Evolutionary conservation across 1,140 invertebrate genomes (phyloP).

Genomic region (Latrodectus geometricus): DNA sequence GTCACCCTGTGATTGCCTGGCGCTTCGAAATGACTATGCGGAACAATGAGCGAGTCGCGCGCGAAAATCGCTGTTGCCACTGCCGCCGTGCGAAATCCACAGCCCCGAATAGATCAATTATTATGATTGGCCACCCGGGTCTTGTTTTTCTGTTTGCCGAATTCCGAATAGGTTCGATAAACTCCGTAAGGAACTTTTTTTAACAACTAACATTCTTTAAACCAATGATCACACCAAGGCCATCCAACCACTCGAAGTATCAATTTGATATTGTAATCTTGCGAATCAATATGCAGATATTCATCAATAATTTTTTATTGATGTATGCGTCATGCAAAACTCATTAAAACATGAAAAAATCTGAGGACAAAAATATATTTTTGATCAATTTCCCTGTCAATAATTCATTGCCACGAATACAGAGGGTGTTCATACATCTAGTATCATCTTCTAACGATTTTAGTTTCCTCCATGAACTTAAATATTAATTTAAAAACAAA

Average conservation of each 20-base stretch:
- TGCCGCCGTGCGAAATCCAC: conserved; percentile 31
- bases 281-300: background rate
- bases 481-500: too few relatives aligned
- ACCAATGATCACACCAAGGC: background rate
- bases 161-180: conserved; percentile 40
- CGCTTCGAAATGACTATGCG: conserved; percentile 16
- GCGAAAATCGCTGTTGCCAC: conserved; percentile 19
- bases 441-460: too few relatives aligned
- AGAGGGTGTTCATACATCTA: too few relatives aligned
- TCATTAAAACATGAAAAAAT: too few relatives aligned
- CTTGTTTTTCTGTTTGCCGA: conserved; percentile 16
- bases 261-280: background rate
- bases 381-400: too few relatives aligned
- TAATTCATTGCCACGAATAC: too few relatives aligned
- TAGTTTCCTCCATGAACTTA: too few relatives aligned
- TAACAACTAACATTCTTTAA: too few relatives aligned
- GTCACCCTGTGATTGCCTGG: conserved; percentile 15
- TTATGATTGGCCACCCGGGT: conserved; percentile 28
- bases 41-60: conserved; percentile 36
- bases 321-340: too few relatives aligned
- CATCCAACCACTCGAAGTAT: background rate
- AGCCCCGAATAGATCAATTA: conserved; percentile 50
- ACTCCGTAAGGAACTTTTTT: background rate
- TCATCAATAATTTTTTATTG: too few relatives aligned
- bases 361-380: too few relatives aligned